Base-by-base conservation (phyloP, 2,888 invertebrate genomes). In the Nowickia ferox region DNA sequence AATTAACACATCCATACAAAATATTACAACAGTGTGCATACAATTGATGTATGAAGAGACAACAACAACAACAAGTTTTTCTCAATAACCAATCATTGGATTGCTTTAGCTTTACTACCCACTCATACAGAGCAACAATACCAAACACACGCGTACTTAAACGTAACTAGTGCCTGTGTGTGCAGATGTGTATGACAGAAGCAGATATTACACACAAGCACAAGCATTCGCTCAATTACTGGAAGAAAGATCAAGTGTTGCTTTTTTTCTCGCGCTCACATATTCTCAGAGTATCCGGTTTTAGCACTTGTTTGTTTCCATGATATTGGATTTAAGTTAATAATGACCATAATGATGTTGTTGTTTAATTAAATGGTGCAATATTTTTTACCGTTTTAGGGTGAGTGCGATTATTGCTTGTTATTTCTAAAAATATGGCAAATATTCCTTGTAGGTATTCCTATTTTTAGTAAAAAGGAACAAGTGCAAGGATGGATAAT, bases 11-110 rank as follows among this genome's bases (percentile, higher is more conserved):
- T 17, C 2, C 10, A 42, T 19, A 9, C 53, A 61, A 10, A n/a
- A 40, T 8, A 57, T 53, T 17, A 61, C 42, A 38, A 69, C 6
- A 22, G 19, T 42, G 71, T 69, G 30, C 30, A 48, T 57, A 48
- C 40, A 69, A 65, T 77, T 44, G 57, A 63, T 4, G 8, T 1
- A 40, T 13, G 30, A 48, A 68, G 30, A 30, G 9, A 46, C 17
- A 55, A 74, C 46, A 61, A 48, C 42, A 51, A 30, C 13, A 68
- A 72, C 40, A 72, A 53, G 48, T 44, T 48, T 59, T 55, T 71
- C 83, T 83, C 48, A 44, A 44, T 68, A 76, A 63, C 86, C 86
- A 86, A 86, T 86, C 86, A 76, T 76, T 72, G 46, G 42, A 22
- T 86, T 86, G 83, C 72, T 83, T 86, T 83, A 51, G 61, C 63